Evolutionary conservation across 1,140 invertebrate species (phyloP).

Genomic region (Diplogasteroides magnus): DNA sequence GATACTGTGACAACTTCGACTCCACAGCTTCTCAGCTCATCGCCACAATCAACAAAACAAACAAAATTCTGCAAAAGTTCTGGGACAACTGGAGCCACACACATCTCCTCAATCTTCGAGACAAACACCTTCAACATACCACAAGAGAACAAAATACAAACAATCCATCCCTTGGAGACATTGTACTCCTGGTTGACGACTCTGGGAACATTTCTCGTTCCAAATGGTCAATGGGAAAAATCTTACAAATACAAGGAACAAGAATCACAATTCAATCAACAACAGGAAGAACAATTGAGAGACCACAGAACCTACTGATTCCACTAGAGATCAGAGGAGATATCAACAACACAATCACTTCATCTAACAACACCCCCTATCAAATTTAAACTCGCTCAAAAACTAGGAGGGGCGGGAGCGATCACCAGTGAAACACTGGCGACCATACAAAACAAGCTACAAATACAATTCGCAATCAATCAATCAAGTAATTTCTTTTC

Average conservation of each 20-base stretch:
- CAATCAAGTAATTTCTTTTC: too few relatives aligned
- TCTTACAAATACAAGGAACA: neutral
- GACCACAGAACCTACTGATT: neutral
- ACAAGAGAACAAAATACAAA: too few relatives aligned
- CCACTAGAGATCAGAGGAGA: too few relatives aligned
- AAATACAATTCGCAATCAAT: too few relatives aligned
- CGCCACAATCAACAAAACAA: neutral
- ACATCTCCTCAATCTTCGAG: neutral
- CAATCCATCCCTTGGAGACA: neutral
- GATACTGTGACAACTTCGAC: too few relatives aligned
- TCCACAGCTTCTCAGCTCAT: too few relatives aligned
- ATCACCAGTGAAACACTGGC: too few relatives aligned
- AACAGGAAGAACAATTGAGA: neutral
- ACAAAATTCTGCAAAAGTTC: neutral
- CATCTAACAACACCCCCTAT: too few relatives aligned
- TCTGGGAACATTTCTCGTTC: neutral
- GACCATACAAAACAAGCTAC: too few relatives aligned
- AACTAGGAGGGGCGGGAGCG: too few relatives aligned
- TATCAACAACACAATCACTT: too few relatives aligned
- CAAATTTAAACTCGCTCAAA: too few relatives aligned
- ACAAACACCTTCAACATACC: neutral
- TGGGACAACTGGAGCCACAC: neutral
- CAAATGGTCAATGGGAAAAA: neutral
- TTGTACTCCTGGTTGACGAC: neutral
- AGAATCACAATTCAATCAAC: neutral